Conservation (phyloP, 2,797 vertebrate species). For the Discoglossus pictus region DNA sequence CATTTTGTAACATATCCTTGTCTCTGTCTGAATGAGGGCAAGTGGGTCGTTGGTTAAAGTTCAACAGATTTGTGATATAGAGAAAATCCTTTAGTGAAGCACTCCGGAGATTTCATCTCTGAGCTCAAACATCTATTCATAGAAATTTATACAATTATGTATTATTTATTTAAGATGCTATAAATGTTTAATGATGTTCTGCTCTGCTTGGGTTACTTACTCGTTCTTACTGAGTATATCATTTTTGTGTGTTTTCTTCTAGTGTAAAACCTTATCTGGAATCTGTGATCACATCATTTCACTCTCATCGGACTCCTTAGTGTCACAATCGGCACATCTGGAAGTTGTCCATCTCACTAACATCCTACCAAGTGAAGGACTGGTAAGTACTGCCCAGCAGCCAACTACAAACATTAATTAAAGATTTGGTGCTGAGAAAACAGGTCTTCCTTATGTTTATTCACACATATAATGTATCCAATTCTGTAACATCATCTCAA, state of each 20-base stretch:
- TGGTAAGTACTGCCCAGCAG: constrained; percentile 74
- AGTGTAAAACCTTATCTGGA: constrained; percentile 92
- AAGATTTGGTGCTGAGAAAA: too few species aligned
- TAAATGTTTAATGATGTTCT: constrained; percentile 20
- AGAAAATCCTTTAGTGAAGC: not conserved
- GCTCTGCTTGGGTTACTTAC: constrained; percentile 4
- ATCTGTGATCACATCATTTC: constrained; percentile 94
- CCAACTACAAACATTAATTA: too few species aligned
- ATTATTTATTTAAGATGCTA: constrained; percentile 31
- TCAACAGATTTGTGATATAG: not conserved
- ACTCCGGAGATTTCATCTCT: not conserved
- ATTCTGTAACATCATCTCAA: too few species aligned
- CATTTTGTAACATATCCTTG: too few species aligned
- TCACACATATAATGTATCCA: too few species aligned
- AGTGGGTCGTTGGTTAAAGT: too few species aligned
- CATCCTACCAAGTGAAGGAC: constrained; percentile 81
- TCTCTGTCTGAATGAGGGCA: too few species aligned
- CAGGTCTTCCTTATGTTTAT: too few species aligned
- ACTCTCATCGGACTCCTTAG: constrained; percentile 86
- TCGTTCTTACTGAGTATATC: constrained; percentile 16
- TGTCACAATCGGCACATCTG: constrained; percentile 84
- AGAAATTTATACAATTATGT: constrained; percentile 27
- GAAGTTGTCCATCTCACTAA: constrained; percentile 86
- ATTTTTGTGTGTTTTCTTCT: constrained; percentile 49
- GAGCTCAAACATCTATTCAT: constrained; percentile 26